Evolutionary conservation across 2,797 vertebrate species (phyloP), one percentile per base, ranked within the genome.

Genomic region (Atherinosoma microstoma): DNA sequence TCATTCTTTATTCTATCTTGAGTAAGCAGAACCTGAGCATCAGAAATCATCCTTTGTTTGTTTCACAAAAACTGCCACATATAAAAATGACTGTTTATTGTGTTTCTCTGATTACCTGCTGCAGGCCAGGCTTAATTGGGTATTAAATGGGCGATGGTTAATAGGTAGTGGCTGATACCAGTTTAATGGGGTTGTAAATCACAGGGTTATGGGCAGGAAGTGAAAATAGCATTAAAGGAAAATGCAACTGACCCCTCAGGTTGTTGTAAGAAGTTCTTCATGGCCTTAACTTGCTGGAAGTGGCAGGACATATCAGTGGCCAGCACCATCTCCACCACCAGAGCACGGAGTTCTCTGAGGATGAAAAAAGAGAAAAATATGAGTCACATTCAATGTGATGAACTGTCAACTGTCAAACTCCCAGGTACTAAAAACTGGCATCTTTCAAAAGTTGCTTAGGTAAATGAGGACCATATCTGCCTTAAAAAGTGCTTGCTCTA

Each of bases 271-370:
- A 96, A 97, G 70, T 97, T 98, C 93, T 98, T 99, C 98, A 99
- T 99, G 72, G 96, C 93, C 93, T 99, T 99, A 87, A 99, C 97
- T 90, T 99, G 97, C 87, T 99, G 98, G 91, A 99, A 99, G 90
- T 98, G 97, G 91, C 97, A 98, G 81, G 98, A 99, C 98, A 99
- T 99, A 82, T 99, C 97, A 0, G 98, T 99, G 78, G 98, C 97
- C 93, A 99, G 90, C 75, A 99, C 98, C 98, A 99, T 98, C 93
- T 99, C 97, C 82, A 98, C 96, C 87, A 99, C 98, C 78, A 99
- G 93, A 61, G 96, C 93, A 78, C 98, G 94, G 84, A 99, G 96
- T 94, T 99, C 98, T 89, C 97, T 99, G 81, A 73, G 30, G 40
- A 71, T 76, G 65, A 80, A 77, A 42, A 6, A 22, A 64, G 22